Percentiles rank a stretch among this genome's conserved stretches.
phyloP scores from a whole-genome alignment of 2,888 invertebrate species.

The Hymenopus coronatus region DNA sequence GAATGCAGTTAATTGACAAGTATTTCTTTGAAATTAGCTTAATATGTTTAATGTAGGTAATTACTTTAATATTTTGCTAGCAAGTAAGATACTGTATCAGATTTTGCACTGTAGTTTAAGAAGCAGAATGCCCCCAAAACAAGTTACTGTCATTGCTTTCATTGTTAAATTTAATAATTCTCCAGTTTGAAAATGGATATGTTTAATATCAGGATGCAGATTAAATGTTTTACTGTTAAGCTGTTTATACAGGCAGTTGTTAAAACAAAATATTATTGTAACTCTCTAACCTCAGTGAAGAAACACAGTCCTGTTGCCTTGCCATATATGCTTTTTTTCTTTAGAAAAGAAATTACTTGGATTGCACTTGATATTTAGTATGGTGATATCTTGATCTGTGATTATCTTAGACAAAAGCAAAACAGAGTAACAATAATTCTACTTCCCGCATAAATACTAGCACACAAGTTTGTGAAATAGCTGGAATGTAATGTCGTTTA shows the following conservation, averaged over 20 bases:
- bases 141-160: not conserved
- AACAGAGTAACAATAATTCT: slow-evolving; percentile 12
- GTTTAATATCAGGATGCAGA: not conserved
- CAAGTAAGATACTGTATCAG: no score
- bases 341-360: not conserved
- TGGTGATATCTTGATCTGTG: slow-evolving; percentile 19
- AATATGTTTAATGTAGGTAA: no score
- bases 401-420: slow-evolving; percentile 12
- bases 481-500: not conserved
- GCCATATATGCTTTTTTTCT: not conserved
- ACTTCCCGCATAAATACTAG: slow-evolving; percentile 4
- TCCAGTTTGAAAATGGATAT: not conserved
- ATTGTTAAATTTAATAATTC: not conserved
- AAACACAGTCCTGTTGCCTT: not conserved
- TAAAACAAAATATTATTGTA: not conserved
- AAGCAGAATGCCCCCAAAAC: not conserved
- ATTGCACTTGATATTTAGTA: slow-evolving; percentile 14
- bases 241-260: not conserved
- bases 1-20: no score
- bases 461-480: not conserved
- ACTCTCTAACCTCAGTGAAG: not conserved
- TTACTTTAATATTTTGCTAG: no score
- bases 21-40: no score
- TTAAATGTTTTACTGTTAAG: not conserved
- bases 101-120: not conserved